Percentiles rank a stretch among this genome's conserved stretches.
Conservation (phyloP, 2,113 vertebrate species). For the Actenoides lindsayi region DNA sequence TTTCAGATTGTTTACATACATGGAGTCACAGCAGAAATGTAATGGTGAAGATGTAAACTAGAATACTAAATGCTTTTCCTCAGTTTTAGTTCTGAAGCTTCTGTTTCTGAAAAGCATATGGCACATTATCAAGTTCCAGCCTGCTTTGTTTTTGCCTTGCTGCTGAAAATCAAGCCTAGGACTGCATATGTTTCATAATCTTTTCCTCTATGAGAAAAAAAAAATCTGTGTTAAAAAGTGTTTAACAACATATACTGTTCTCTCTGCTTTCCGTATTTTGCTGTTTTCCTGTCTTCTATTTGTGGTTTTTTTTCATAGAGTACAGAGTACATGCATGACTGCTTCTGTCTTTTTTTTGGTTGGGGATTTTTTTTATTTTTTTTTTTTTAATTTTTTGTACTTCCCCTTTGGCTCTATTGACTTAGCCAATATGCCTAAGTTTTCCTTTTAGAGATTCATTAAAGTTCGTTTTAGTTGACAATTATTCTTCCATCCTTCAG, state of each 20-base stretch:
- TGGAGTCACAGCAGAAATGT: neutral
- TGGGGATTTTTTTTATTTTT: neutral
- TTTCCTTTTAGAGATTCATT: neutral
- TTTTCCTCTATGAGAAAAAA: neutral
- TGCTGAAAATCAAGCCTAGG: constrained; percentile 17
- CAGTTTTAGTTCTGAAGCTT: neutral
- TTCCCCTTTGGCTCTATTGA: neutral
- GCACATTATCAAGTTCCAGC: neutral
- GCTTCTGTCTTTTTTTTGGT: neutral
- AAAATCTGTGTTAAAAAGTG: neutral
- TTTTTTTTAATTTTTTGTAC: neutral
- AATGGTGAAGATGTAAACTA: neutral
- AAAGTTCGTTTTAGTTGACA: neutral
- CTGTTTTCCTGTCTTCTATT: neutral
- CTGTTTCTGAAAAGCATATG: constrained; percentile 39
- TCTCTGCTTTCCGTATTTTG: neutral
- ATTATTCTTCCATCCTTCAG: constrained; percentile 37
- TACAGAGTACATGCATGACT: neutral
- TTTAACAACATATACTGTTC: neutral
- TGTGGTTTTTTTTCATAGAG: neutral
- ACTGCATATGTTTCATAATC: neutral
- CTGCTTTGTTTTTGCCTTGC: constrained; percentile 23
- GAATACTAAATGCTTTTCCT: neutral
- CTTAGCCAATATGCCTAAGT: neutral
- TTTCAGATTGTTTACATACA: neutral